Evolutionary conservation across 2,797 vertebrate species (phyloP).

Genomic region (Nyctibius grandis): DNA sequence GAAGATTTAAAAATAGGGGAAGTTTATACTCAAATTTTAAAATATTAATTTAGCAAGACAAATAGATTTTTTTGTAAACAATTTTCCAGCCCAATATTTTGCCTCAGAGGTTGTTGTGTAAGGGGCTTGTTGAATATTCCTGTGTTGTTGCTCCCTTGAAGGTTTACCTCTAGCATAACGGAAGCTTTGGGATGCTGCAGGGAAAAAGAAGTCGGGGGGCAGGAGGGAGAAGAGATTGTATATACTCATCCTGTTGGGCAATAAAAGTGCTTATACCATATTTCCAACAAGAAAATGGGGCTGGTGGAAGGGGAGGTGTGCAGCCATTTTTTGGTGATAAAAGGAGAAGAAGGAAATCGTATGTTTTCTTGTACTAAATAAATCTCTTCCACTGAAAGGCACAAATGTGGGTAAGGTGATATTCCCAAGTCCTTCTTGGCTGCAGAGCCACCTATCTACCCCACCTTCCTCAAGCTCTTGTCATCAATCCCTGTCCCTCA

Average conservation of each 20-base stretch:
- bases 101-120: not conserved
- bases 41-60: not conserved
- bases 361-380: not conserved
- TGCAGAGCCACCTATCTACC: not conserved
- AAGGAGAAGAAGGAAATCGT: not conserved
- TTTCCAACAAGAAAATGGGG: not conserved
- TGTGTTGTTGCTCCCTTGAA: not conserved
- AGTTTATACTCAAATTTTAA: not conserved
- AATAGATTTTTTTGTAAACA: not conserved
- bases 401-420: not conserved
- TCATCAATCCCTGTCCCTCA: not conserved
- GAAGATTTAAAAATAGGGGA: not conserved
- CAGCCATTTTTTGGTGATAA: not conserved
- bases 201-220: not conserved
- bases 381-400: not conserved
- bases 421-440: not conserved
- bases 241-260: not conserved
- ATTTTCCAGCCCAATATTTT: not conserved
- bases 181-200: not conserved
- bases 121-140: not conserved
- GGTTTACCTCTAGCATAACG: not conserved
- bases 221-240: not conserved
- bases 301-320: not conserved
- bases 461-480: not conserved
- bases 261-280: not conserved